A percentile compares a stretch with the other conserved stretches of the same genome.
Evolutionary conservation across 1,140 invertebrate genomes (phyloP).

Genomic region (Drosophila micromelanica): DNA sequence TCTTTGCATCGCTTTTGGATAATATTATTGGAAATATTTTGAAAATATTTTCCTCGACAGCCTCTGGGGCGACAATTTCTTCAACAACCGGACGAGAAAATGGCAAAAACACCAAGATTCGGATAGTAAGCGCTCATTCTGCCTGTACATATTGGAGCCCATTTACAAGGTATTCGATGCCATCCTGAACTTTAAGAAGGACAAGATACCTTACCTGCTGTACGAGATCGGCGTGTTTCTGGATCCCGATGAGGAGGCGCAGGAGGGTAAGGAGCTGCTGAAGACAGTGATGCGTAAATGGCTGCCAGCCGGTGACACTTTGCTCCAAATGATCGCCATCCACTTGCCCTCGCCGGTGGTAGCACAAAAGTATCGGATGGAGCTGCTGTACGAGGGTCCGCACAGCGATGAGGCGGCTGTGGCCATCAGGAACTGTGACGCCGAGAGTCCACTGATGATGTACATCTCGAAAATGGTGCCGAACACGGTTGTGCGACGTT

Average conservation of each 20-base stretch:
- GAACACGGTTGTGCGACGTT: slow-evolving; percentile 98
- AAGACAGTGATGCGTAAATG: slow-evolving; percentile 99
- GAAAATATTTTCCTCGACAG: slow-evolving; percentile 32
- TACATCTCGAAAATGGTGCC: slow-evolving; percentile 99
- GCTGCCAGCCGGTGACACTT: slow-evolving; percentile 98
- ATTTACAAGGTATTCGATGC: slow-evolving; percentile 99
- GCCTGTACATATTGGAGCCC: slow-evolving; percentile 98
- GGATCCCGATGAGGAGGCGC: slow-evolving; percentile 96
- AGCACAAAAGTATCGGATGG: slow-evolving; percentile 99
- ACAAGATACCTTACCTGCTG: slow-evolving; percentile 93
- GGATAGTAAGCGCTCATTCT: slow-evolving; percentile 97
- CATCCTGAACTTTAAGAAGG: slow-evolving; percentile 99
- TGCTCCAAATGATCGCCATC: slow-evolving; percentile 99
- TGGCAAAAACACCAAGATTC: slow-evolving; percentile 95
- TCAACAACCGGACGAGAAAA: slow-evolving; percentile 97
- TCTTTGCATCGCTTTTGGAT: too few relatives aligned
- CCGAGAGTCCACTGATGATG: slow-evolving; percentile 99
- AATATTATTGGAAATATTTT: too few relatives aligned
- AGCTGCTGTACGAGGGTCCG: slow-evolving; percentile 98
- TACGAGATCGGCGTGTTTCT: slow-evolving; percentile 96
- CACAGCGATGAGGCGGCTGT: slow-evolving; percentile 97
- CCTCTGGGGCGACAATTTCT: slow-evolving; percentile 99
- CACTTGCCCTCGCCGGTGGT: slow-evolving; percentile 99
- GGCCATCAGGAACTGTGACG: slow-evolving; percentile 95
- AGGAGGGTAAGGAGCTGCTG: slow-evolving; percentile 95